These are phyloP conservation scores for Drosophila pseudoananassae DNA, from an alignment of 1,140 invertebrate species.

Conservation along the genomic window DNA sequence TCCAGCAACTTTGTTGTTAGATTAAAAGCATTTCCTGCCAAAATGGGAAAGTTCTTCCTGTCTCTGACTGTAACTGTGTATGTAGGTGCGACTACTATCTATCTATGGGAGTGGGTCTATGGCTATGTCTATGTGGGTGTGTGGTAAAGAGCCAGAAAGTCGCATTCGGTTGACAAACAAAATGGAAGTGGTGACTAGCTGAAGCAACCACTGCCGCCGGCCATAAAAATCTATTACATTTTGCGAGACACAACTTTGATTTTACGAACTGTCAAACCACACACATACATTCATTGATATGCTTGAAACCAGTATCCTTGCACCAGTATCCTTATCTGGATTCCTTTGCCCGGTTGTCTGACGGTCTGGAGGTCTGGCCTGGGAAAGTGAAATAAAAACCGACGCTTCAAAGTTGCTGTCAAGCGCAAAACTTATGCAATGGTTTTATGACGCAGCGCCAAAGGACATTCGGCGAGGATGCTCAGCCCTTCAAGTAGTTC, in stretches of 20 bases:
- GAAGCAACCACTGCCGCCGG: slow-evolving; percentile 45
- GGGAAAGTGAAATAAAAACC: slow-evolving; percentile 46
- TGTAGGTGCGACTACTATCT: slow-evolving; percentile 6
- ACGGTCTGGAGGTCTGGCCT: not conserved
- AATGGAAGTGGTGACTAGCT: slow-evolving; percentile 58
- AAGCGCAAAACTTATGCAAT: slow-evolving; percentile 54
- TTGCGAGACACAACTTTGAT: slow-evolving; percentile 72
- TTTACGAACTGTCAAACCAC: slow-evolving; percentile 71
- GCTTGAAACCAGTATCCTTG: no score
- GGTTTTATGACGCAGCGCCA: slow-evolving; percentile 44
- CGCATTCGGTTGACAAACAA: slow-evolving; percentile 42
- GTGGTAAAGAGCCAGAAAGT: slow-evolving; percentile 54
- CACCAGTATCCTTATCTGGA: slow-evolving; percentile 2
- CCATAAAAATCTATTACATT: slow-evolving; percentile 74
- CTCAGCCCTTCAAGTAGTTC: slow-evolving; percentile 25
- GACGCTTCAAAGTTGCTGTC: slow-evolving; percentile 42
- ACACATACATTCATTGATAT: slow-evolving; percentile 18
- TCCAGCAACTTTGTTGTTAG: slow-evolving; percentile 68
- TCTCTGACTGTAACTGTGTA: not conserved
- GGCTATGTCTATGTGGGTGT: slow-evolving; percentile 23
- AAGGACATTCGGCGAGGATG: slow-evolving; percentile 27
- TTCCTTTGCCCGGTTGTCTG: slow-evolving; percentile 7
- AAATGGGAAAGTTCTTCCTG: slow-evolving; percentile 52
- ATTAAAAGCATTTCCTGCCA: slow-evolving; percentile 69
- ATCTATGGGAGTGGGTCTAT: not conserved